A percentile compares a stretch with the other conserved stretches of the same genome.
Conservation (phyloP, 2,113 vertebrate species). For the Chinchilla lanigera region DNA sequence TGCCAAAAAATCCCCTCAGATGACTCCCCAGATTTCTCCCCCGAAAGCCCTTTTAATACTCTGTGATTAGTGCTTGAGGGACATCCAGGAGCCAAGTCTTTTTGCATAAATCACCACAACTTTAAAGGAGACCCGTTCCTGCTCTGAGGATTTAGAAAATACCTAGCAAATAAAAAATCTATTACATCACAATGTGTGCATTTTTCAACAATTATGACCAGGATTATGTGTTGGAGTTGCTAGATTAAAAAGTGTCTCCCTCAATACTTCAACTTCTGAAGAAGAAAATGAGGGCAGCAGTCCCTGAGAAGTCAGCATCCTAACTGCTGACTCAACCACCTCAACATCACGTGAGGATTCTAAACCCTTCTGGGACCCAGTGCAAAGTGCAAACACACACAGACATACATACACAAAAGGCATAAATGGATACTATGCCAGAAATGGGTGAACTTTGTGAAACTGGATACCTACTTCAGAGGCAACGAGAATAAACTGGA, state of each 20-base stretch:
- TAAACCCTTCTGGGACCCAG: background rate
- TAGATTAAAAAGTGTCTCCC: slow-evolving; percentile 69
- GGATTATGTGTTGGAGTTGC: slow-evolving; percentile 60
- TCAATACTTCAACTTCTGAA: slow-evolving; percentile 33
- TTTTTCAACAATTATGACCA: slow-evolving; percentile 60
- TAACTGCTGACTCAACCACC: slow-evolving; percentile 25
- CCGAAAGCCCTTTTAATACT: slow-evolving; percentile 28
- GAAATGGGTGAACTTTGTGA: slow-evolving; percentile 45
- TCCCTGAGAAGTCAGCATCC: background rate
- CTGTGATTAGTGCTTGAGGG: background rate
- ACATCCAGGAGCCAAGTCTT: slow-evolving; percentile 57
- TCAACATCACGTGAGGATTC: background rate
- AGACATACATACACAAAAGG: background rate
- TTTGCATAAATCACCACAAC: slow-evolving; percentile 52
- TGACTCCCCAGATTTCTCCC: slow-evolving; percentile 30
- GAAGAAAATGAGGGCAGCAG: background rate
- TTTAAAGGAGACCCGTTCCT: slow-evolving; percentile 72
- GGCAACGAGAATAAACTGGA: slow-evolving; percentile 19
- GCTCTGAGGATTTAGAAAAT: slow-evolving; percentile 71
- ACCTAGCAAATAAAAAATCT: slow-evolving; percentile 18
- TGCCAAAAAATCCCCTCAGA: slow-evolving; percentile 50
- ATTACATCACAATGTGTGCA: slow-evolving; percentile 26
- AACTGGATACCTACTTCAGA: slow-evolving; percentile 35
- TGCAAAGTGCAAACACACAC: background rate
- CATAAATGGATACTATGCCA: background rate